A percentile compares a stretch with the other conserved stretches of the same genome.
Conservation (phyloP, 2,888 invertebrate genomes). For the Athalia rosae region DNA sequence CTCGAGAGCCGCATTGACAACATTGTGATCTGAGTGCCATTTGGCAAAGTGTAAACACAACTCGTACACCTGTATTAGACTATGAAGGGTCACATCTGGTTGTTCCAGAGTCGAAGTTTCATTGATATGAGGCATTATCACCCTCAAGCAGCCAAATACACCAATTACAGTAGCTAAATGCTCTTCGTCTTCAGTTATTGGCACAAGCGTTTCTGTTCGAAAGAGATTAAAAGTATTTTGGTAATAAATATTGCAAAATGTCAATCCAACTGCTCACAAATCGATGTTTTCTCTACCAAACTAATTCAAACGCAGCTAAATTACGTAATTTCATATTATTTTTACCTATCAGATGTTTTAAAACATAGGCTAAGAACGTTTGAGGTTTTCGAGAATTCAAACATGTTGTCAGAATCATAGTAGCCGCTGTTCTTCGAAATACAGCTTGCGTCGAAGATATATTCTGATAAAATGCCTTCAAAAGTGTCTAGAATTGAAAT, state of each 20-base stretch:
- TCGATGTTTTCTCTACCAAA: not conserved
- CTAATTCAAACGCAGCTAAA: not conserved
- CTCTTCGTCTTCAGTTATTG: constrained; percentile 53
- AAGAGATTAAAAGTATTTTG: constrained; percentile 23
- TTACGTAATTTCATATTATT: constrained; percentile 45
- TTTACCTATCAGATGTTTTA: constrained; percentile 78
- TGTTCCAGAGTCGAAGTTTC: constrained; percentile 52
- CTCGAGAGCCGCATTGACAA: constrained; percentile 92
- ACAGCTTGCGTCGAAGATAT: constrained; percentile 78
- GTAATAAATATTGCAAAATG: not conserved
- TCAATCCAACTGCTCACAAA: not conserved
- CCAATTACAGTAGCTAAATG: constrained; percentile 77
- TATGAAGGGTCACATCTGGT: constrained; percentile 56
- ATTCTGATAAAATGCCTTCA: constrained; percentile 78
- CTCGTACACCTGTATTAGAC: constrained; percentile 81
- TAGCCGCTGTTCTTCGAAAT: constrained; percentile 87
- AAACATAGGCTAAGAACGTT: constrained; percentile 81
- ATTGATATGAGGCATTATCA: constrained; percentile 77
- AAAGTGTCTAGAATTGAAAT: constrained; percentile 72
- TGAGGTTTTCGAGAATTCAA: constrained; percentile 83
- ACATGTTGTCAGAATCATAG: constrained; percentile 87
- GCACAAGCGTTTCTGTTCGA: constrained; percentile 57
- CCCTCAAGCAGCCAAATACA: constrained; percentile 79
- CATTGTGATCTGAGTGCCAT: constrained; percentile 86
- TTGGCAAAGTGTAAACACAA: constrained; percentile 82